Evolutionary conservation across 2,113 vertebrate species (phyloP).

Genomic region (Rhodinocichla rosea): DNA sequence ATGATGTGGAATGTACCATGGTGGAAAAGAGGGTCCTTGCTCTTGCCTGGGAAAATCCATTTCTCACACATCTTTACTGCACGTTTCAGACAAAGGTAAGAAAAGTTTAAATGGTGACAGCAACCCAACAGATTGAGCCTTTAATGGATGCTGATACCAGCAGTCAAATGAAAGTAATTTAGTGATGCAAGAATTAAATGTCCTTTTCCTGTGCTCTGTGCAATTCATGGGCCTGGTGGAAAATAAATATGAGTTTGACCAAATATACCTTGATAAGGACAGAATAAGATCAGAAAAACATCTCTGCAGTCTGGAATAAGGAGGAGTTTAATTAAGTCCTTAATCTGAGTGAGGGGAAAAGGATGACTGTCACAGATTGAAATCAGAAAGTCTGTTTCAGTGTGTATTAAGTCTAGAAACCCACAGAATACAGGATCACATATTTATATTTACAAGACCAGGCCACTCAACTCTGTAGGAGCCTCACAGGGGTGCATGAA

Average conservation of each 20-base stretch:
- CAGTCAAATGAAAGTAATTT: not conserved
- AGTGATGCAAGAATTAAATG: not conserved
- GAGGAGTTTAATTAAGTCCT: not conserved
- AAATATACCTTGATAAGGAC: not conserved
- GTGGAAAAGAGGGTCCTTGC: conserved; percentile 96
- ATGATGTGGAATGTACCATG: conserved; percentile 98
- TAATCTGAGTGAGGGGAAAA: not conserved
- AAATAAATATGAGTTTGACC: not conserved
- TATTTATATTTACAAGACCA: not conserved
- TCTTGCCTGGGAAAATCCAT: conserved; percentile 94
- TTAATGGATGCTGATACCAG: not conserved
- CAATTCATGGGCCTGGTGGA: not conserved
- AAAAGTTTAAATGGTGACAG: not conserved
- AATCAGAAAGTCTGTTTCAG: not conserved
- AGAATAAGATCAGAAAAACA: not conserved
- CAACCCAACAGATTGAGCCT: not conserved
- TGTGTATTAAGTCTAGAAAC: not conserved
- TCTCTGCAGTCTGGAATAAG: not conserved
- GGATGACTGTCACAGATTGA: not conserved
- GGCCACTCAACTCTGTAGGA: not conserved
- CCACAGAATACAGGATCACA: not conserved
- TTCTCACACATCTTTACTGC: conserved; percentile 94
- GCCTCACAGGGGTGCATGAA: not conserved
- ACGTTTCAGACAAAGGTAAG: conserved; percentile 95
- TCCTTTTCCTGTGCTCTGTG: not conserved